These are phyloP conservation scores for Crossaster papposus DNA, from an alignment of 53 echinoderm and acorn worm species.

Conservation along the genomic window DNA sequence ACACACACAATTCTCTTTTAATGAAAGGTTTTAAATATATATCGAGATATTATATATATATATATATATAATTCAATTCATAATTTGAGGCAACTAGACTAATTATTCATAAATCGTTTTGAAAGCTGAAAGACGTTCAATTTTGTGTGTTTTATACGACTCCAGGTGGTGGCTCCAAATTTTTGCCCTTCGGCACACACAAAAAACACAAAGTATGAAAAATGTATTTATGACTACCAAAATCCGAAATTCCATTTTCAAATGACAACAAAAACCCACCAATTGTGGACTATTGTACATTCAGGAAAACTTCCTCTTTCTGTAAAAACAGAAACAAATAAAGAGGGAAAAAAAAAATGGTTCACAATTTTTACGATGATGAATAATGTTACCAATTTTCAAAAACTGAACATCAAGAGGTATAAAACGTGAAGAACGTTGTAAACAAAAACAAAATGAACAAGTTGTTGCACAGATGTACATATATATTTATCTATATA, in stretches of 20 bases:
- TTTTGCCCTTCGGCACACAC: too few relatives aligned
- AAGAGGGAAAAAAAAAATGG: not conserved
- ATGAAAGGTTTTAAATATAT: conserved; percentile 22
- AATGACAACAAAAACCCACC: too few relatives aligned
- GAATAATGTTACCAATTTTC: conserved; percentile 7
- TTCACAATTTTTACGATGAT: not conserved
- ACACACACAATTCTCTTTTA: not conserved
- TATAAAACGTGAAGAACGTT: conserved; percentile 35
- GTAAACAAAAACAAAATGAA: not conserved
- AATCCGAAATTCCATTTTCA: too few relatives aligned
- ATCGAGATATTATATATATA: conserved; percentile 13
- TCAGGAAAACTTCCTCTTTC: not conserved
- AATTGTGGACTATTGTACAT: too few relatives aligned
- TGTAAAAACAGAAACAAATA: not conserved
- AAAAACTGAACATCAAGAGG: conserved; percentile 26
- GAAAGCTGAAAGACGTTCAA: conserved; percentile 51
- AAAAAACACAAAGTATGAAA: too few relatives aligned
- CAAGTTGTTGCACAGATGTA: conserved; percentile 15
- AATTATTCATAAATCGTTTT: conserved; percentile 14
- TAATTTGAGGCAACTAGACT: conserved; percentile 43
- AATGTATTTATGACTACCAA: too few relatives aligned
- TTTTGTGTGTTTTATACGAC: conserved; percentile 6
- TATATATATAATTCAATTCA: conserved; percentile 33
- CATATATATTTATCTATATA: conserved; percentile 1
- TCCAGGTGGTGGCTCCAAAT: not conserved